A percentile compares a stretch with the other conserved stretches of the same genome.
These are phyloP conservation scores for Pyrocoelia pectoralis DNA, from an alignment of 2,888 invertebrate species.

Conservation along the genomic window DNA sequence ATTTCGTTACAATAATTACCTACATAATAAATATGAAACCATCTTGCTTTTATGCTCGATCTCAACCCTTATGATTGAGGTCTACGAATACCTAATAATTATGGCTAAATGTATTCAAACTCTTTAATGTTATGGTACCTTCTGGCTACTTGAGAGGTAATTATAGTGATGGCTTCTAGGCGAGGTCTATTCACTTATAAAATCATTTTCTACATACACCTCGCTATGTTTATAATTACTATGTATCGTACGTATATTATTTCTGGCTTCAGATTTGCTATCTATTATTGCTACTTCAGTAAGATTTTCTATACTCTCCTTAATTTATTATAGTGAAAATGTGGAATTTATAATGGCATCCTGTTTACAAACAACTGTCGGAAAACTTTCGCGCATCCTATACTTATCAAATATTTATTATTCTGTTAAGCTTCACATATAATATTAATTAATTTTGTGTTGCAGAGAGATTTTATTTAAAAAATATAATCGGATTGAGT, in stretches of 20 bases:
- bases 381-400: too few relatives aligned
- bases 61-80: conserved; percentile 40
- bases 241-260: conserved; percentile 4
- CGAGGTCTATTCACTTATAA: conserved; percentile 28
- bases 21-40: conserved; percentile 25
- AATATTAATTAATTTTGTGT: too few relatives aligned
- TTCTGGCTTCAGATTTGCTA: not conserved
- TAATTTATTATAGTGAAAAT: too few relatives aligned
- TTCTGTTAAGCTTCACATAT: too few relatives aligned
- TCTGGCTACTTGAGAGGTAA: conserved; percentile 38
- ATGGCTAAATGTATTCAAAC: conserved; percentile 38
- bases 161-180: conserved; percentile 39
- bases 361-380: too few relatives aligned
- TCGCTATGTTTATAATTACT: conserved; percentile 27
- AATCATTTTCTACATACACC: conserved; percentile 25
- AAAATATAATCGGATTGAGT: too few relatives aligned
- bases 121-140: conserved; percentile 37
- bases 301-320: too few relatives aligned
- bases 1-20: conserved; percentile 24
- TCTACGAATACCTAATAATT: conserved; percentile 38
- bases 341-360: too few relatives aligned
- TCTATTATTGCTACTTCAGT: too few relatives aligned
- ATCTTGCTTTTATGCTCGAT: conserved; percentile 39
- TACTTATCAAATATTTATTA: too few relatives aligned
- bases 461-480: too few relatives aligned